Evolutionary conservation across 2,888 invertebrate genomes (phyloP), one percentile per base, ranked within the genome.

Genomic region (Harmothoe impar): DNA sequence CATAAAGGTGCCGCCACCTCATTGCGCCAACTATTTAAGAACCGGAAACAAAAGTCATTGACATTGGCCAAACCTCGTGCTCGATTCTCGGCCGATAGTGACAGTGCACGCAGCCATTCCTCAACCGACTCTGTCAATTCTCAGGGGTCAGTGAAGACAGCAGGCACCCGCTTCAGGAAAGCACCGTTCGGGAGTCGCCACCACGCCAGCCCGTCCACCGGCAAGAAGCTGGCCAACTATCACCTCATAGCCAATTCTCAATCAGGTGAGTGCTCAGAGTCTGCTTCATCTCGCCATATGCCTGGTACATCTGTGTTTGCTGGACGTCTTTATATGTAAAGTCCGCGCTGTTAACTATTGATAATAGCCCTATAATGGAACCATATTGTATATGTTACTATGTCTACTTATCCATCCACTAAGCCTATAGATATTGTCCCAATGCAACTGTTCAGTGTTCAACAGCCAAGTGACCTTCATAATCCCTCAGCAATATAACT

Each of bases 171-270:
- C 93, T 95, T 95, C 91, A 93, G 94, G 90, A 94, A 94, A 91
- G 94, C 94, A n/a, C 94, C 94, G 15, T 93, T 95, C 78, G 43
- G 43, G 43, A 94, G 93, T 91, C 94, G 94, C 89, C 94, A 94
- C 54, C 94, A 94, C 91, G 94, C 94, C 89, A 95, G 95, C 92
- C 95, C 96, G 17, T 94, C 94, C 20, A 95, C 95, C 10, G 95
- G 95, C 33, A 92, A 94, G 89, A 95, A 94, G 92, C 93, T 95
- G 90, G 95, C 95, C 89, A 94, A 94, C 91, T 95, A 95, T 90
- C 95, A 95, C 91, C 94, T 95, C 77, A 94, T 95, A 81, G 93
- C 94, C 54, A 94, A 94, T 92, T 93, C 95, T 17, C 94, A 94
- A 91, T 94, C 95, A 95, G 95, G 95, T 95, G 94, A 92, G 94